Percentiles rank a stretch among this genome's conserved stretches.
Evolutionary conservation across 1,140 invertebrate species (phyloP).

Genomic region (Drosophila subobscura): DNA sequence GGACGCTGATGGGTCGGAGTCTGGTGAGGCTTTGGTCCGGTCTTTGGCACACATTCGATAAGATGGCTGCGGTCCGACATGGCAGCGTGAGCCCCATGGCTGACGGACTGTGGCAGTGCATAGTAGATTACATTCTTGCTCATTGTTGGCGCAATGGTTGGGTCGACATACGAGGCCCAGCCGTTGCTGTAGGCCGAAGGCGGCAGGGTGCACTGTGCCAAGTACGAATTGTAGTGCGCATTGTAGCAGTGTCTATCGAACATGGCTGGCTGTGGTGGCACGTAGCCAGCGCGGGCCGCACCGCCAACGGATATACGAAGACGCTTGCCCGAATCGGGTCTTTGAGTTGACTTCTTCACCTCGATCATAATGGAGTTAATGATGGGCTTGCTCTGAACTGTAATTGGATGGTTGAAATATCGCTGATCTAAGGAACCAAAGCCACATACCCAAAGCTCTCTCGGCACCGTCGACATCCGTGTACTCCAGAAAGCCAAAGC

Average conservation of each 20-base stretch:
- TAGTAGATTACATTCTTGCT: conserved; percentile 1
- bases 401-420: conserved; percentile 36
- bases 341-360: conserved; percentile 91
- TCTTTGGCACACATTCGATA: conserved; percentile 33
- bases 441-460: conserved; percentile 46
- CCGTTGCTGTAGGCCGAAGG: conserved; percentile 68
- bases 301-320: conserved; percentile 44
- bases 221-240: conserved; percentile 49
- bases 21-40: conserved; percentile 27
- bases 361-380: conserved; percentile 90
- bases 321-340: conserved; percentile 85
- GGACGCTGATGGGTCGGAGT: conserved; percentile 23
- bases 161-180: conserved; percentile 66
- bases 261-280: conserved; percentile 56
- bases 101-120: background rate
- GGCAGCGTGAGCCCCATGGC: background rate
- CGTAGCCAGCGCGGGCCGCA: conserved; percentile 56
- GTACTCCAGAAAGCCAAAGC: conserved; percentile 97
- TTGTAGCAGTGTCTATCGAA: conserved; percentile 42
- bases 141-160: background rate
- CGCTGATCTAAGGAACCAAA: background rate
- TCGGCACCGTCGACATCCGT: conserved; percentile 89
- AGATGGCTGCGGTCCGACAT: conserved; percentile 23
- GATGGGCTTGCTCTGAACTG: conserved; percentile 88
- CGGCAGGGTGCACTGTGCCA: conserved; percentile 54